These are phyloP conservation scores for Battus philenor DNA, from an alignment of 1,140 invertebrate species.

Conservation along the genomic window DNA sequence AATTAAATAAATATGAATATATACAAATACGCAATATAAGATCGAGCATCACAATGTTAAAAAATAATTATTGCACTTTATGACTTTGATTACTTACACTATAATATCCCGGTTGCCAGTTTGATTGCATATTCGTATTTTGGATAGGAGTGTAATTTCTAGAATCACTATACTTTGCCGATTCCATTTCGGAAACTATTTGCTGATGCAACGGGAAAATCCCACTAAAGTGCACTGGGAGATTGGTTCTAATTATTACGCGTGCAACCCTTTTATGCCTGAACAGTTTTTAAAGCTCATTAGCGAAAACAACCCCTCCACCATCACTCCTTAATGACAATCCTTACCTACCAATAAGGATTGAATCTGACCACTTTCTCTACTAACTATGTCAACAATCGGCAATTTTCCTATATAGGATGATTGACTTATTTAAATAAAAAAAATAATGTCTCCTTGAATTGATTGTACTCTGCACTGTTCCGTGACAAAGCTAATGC, in stretches of 20 bases:
- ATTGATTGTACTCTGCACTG: no score
- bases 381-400: no score
- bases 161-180: neutral
- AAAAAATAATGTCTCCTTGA: no score
- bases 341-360: no score
- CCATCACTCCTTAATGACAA: no score
- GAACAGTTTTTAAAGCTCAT: neutral
- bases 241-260: neutral
- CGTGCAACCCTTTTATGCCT: slow-evolving; percentile 12
- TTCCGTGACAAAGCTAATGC: no score
- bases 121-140: neutral
- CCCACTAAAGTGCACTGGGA: neutral
- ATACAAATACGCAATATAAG: no score
- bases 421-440: no score
- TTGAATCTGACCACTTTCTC: no score
- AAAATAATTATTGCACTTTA: neutral
- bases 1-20: no score
- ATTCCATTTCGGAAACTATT: neutral
- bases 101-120: neutral
- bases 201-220: neutral
- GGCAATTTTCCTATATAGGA: no score
- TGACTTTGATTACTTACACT: no score
- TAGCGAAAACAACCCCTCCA: neutral
- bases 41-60: neutral
- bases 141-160: neutral